Conservation (phyloP, 2,888 invertebrate species). For the Dichetophora obliterata region DNA sequence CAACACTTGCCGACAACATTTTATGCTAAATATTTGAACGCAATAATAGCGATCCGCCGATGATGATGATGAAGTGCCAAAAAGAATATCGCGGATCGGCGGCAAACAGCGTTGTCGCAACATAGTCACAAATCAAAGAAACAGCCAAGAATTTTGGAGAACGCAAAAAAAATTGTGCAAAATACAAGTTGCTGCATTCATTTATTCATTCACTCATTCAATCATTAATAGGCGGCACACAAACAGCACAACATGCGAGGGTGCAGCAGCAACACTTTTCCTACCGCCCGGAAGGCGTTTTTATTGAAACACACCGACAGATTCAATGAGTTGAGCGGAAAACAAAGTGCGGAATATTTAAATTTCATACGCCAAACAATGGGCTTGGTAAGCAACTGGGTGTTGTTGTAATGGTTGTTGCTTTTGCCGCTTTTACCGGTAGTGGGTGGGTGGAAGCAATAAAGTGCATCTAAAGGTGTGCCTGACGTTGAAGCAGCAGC, state of each 20-base stretch:
- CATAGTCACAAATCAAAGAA: too few relatives aligned
- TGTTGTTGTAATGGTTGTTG: neutral
- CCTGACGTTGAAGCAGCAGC: neutral
- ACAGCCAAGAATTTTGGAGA: too few relatives aligned
- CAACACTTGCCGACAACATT: too few relatives aligned
- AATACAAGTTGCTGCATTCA: too few relatives aligned
- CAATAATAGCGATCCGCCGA: too few relatives aligned
- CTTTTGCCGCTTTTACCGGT: neutral
- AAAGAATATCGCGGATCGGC: too few relatives aligned
- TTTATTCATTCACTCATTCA: too few relatives aligned
- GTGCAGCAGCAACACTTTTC: conserved; percentile 10
- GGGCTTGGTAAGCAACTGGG: conserved; percentile 10
- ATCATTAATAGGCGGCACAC: too few relatives aligned
- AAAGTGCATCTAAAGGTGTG: conserved; percentile 1
- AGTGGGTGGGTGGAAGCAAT: neutral
- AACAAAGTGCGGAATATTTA: conserved; percentile 13
- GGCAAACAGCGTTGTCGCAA: too few relatives aligned
- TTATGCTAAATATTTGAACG: too few relatives aligned
- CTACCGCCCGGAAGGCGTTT: conserved; percentile 26
- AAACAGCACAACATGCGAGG: neutral
- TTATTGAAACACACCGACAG: neutral
- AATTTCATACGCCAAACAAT: conserved; percentile 21
- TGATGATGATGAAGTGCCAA: too few relatives aligned
- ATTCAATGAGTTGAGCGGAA: neutral
- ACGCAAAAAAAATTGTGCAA: too few relatives aligned